Base-by-base conservation (phyloP, 2,113 vertebrate species). In the Prolemur simus region DNA sequence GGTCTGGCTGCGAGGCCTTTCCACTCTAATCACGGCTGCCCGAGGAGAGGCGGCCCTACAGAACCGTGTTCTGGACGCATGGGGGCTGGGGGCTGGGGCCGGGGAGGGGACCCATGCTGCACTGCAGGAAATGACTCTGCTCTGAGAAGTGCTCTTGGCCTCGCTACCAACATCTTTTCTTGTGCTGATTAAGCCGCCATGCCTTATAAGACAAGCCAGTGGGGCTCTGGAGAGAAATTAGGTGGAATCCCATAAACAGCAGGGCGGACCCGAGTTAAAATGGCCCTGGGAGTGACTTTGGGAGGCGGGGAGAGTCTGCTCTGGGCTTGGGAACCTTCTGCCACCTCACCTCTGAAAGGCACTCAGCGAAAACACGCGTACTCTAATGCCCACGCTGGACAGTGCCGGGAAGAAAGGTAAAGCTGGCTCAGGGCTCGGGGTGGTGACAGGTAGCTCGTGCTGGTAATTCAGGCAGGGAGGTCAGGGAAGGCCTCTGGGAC, bases 361-460 rank as follows among this genome's bases (percentile, higher is more conserved):
- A 49, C 32, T 27, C 32, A 21, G 20, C 29, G 64, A 52, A 82
- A 54, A 23, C 18, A 4, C 0, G 3, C 6, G 1, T 0, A 2
- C n/a, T 52, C 9, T 39, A 29, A 39, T 12, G 47, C 14, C 12
- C 32, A 21, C 39, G 7, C 1, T 21, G 37, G 13, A 9, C 17
- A 47, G 32, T 68, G 60, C 42, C 13, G 10, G 74, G 25, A 76
- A 77, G 74, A 86, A 52, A 5, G 15, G 32, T 12, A 20, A 45
- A 39, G 21, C 45, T 9, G 13, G 73, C 68, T 20, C 18, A 2
- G 0, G 74, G 60, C 8, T 29, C 11, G 56, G 1, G 2, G 47
- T 49, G 37, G 34, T 0, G 4, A 13, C 27, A 5, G 7, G 25
- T 6, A 11, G 20, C 7, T 0, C 4, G 5, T 1, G 15, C 42